Conservation (phyloP, 2,888 invertebrate genomes). For the Cantharis flavilabris region DNA sequence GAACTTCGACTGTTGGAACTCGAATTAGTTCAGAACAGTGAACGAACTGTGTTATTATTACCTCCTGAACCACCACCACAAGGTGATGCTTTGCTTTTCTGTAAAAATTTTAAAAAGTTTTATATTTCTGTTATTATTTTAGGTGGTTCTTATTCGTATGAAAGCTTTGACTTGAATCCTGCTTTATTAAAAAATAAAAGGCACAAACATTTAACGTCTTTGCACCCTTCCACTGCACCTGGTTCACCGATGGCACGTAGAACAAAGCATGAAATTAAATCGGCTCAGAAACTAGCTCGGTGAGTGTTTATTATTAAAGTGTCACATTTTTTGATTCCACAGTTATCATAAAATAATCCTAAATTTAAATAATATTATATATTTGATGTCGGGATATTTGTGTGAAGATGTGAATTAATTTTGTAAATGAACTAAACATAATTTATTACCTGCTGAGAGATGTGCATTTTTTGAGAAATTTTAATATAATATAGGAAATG, state of each 20-base stretch:
- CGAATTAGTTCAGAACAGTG: conserved; percentile 78
- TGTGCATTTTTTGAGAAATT: background rate
- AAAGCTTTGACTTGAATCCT: conserved; percentile 66
- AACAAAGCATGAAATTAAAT: conserved; percentile 94
- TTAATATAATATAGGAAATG: conserved; percentile 45
- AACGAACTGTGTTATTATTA: conserved; percentile 92
- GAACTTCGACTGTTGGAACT: conserved; percentile 76
- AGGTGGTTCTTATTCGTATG: conserved; percentile 62
- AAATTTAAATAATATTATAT: background rate
- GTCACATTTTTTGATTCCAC: background rate
- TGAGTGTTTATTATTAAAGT: conserved; percentile 37
- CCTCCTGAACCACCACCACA: conserved; percentile 80
- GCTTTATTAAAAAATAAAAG: conserved; percentile 58
- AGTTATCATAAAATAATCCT: background rate
- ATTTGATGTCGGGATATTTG: too few relatives aligned
- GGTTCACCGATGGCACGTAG: conserved; percentile 91
- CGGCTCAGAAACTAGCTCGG: conserved; percentile 81
- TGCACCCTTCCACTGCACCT: conserved; percentile 59
- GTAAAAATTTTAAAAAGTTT: background rate
- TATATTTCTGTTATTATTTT: conserved; percentile 19
- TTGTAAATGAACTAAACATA: background rate
- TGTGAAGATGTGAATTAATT: too few relatives aligned
- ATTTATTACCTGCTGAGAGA: background rate
- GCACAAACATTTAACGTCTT: conserved; percentile 48
- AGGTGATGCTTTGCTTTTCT: conserved; percentile 10